Evolutionary conservation across 2,113 vertebrate species (phyloP).

Genomic region (Sapajus apella): DNA sequence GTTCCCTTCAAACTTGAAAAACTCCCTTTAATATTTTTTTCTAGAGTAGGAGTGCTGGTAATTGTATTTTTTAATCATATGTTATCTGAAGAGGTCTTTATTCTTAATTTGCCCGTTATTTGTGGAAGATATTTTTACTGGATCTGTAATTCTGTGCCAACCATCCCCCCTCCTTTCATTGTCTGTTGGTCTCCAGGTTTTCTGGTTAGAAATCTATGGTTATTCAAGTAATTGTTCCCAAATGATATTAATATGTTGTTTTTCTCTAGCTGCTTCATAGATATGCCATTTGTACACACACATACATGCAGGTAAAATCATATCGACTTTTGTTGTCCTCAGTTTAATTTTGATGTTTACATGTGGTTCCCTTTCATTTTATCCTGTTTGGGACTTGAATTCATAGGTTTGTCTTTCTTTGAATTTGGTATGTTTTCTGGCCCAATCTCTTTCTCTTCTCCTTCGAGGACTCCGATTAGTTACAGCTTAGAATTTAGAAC

Average conservation of each 20-base stretch:
- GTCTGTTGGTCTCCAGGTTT: neutral
- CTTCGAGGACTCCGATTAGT: neutral
- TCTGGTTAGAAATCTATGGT: neutral
- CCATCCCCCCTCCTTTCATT: accelerated
- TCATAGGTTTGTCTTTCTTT: neutral
- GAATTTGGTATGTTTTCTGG: neutral
- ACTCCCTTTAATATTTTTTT: neutral
- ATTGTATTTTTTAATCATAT: neutral
- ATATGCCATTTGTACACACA: neutral
- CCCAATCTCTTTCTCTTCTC: neutral
- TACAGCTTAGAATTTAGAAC: neutral
- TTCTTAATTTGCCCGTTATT: neutral
- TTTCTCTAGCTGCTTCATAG: neutral
- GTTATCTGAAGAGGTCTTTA: neutral
- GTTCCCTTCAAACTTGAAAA: neutral
- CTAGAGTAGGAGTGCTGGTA: neutral
- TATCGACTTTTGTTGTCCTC: neutral
- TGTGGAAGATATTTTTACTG: neutral
- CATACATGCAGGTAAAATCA: neutral
- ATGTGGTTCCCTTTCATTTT: neutral
- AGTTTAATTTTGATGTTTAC: neutral
- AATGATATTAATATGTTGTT: neutral
- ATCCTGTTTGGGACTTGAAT: neutral
- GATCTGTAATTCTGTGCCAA: neutral
- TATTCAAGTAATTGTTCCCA: neutral